Evolutionary conservation across 2,113 vertebrate species (phyloP).

Genomic region (Psittacara wagleri): DNA sequence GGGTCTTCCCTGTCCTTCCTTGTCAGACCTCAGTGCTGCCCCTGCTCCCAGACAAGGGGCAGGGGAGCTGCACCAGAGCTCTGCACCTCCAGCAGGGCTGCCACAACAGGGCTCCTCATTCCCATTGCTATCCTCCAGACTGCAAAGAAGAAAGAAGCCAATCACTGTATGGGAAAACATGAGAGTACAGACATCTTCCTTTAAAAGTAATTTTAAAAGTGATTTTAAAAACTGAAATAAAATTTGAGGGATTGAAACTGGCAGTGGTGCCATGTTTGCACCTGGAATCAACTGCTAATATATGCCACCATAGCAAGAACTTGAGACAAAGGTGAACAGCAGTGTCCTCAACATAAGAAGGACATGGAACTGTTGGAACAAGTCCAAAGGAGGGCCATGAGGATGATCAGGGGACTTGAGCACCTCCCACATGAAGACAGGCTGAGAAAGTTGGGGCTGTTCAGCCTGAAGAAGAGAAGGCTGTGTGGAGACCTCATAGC

Average conservation of each 20-base stretch:
- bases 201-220: neutral
- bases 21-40: neutral
- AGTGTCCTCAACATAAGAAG: too few species aligned
- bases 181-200: neutral
- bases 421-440: too few species aligned
- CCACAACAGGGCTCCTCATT: neutral
- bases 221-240: neutral
- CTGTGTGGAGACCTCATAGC: too few species aligned
- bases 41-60: neutral
- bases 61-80: neutral
- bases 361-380: too few species aligned
- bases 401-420: too few species aligned
- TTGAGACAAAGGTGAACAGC: neutral
- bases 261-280: neutral
- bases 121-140: neutral
- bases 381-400: too few species aligned
- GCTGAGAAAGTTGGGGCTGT: too few species aligned
- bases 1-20: neutral
- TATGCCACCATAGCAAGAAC: neutral
- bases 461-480: too few species aligned
- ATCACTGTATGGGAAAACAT: neutral
- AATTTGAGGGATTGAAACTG: neutral
- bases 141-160: neutral
- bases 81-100: neutral
- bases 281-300: neutral